Evolutionary conservation across 2,888 invertebrate genomes (phyloP).

Genomic region (Drymonia ruficornis): DNA sequence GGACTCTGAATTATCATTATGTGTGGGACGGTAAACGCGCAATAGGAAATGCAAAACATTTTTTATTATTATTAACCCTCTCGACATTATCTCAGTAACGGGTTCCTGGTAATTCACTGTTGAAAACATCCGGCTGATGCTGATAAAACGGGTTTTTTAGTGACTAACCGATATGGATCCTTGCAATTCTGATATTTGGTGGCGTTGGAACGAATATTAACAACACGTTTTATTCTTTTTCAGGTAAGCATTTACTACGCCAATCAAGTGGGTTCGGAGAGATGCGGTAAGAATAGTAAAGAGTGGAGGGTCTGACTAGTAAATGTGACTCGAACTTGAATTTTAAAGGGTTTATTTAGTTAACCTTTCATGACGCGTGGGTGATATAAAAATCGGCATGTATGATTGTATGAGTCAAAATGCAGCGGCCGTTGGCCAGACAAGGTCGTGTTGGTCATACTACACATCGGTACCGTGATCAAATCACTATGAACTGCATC

Average conservation of each 20-base stretch:
- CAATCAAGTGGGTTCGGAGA: constrained; percentile 7
- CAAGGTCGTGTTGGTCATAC: constrained; percentile 45
- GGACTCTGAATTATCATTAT: constrained; percentile 14
- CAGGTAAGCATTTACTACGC: constrained; percentile 53
- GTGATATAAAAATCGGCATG: constrained; percentile 13
- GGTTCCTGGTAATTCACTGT: constrained; percentile 25
- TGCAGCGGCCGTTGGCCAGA: constrained; percentile 44
- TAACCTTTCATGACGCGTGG: constrained; percentile 35
- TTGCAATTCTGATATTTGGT: constrained; percentile 11
- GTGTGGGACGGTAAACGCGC: constrained; percentile 9
- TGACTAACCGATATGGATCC: constrained; percentile 23
- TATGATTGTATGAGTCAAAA: constrained; percentile 54
- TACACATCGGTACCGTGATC: constrained; percentile 28
- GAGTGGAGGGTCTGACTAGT: constrained; percentile 15
- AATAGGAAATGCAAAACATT: constrained; percentile 12
- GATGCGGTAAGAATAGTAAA: constrained; percentile 45
- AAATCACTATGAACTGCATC: constrained; percentile 37
- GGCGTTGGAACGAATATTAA: constrained; percentile 32
- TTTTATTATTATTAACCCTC: constrained; percentile 9
- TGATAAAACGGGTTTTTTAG: constrained; percentile 39
- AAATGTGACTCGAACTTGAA: constrained; percentile 29
- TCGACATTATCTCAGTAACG: constrained; percentile 34
- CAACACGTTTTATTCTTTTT: constrained; percentile 43
- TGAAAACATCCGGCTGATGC: constrained; percentile 39
- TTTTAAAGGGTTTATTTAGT: constrained; percentile 27